These are phyloP conservation scores for Catharus minimus DNA, from an alignment of 2,113 vertebrate species.

Conservation along the genomic window DNA sequence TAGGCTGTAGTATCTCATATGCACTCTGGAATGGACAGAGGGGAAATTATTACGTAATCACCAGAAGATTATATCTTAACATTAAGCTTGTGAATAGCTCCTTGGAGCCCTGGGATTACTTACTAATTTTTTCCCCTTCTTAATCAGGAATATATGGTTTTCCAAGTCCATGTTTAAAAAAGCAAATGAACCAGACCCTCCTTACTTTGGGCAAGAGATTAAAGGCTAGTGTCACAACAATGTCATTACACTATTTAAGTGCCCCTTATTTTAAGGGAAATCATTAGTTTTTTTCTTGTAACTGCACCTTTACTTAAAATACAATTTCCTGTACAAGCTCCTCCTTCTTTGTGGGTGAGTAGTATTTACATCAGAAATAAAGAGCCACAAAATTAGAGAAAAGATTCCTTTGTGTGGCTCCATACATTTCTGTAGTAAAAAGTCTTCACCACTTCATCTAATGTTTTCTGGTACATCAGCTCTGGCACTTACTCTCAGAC, in stretches of 20 bases:
- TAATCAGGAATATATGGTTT: neutral
- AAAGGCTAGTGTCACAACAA: neutral
- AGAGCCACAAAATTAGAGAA: neutral
- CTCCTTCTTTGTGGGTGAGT: neutral
- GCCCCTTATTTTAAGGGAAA: neutral
- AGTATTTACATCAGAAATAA: neutral
- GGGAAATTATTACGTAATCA: slow-evolving; percentile 24
- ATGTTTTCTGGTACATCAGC: neutral
- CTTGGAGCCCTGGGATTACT: neutral
- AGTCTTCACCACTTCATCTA: neutral
- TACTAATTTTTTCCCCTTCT: neutral
- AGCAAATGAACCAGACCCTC: neutral
- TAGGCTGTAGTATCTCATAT: neutral
- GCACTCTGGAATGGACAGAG: slow-evolving; percentile 5
- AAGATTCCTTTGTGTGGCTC: neutral
- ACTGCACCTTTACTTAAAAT: neutral
- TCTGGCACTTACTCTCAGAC: neutral
- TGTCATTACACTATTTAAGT: neutral
- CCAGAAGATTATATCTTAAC: slow-evolving; percentile 23
- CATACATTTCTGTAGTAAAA: neutral
- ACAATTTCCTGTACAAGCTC: neutral
- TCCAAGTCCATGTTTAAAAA: neutral
- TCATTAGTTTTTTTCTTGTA: neutral
- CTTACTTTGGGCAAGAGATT: neutral
- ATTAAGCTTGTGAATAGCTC: neutral